Base-by-base conservation (phyloP, 1,140 invertebrate species). In the Drosophila lacertosa region DNA sequence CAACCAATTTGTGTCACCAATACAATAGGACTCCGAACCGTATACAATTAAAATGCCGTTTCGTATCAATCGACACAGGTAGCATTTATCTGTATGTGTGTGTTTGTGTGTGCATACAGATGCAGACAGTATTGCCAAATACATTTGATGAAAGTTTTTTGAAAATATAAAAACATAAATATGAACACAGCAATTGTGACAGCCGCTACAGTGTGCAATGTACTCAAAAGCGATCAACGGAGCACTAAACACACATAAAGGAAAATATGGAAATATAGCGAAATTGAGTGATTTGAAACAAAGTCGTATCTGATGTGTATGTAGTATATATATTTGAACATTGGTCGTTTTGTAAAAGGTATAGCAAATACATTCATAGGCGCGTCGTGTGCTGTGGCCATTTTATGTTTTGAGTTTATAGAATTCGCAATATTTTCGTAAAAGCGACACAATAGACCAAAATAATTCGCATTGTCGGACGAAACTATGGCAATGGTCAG, bases 1-100 rank as follows among this genome's bases (percentile, higher is more conserved):
- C 74, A 83, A 83, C 79, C 79, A 84, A 83, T 83, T 83, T 84
- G 62, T 75, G 75, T 79, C 71, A 71, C 62, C 55, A 79, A 81
- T 44, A 73, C 57, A 62, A 62, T 60, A 15, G 20, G 45, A 50
- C 47, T 53, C n/a, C 24, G 20, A 5, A 18, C 18, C 37, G 29
- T 77, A 74, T 74, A 57, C 70, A 82, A 77, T 74, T 74, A 70
- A 82, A 77, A 77, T 48, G 13, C 32, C 47, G 35, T 15, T 22
- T 16, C 58, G 32, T 26, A 58, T 59, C 57, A 55, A 51, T 54
- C 39, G 35, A 53, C 44, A 39, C 7, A 58, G 9, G 32, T 9
- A 26, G 4, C 18, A 44, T n/a, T n/a, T 44, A 15, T 44, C 6
- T n/a, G n/a, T 22, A 11, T 45, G 42, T 24, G 1, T 26, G 11